A percentile compares a stretch with the other conserved stretches of the same genome.
Conservation (phyloP, 1,140 invertebrate genomes). For the Nebria ingens region DNA sequence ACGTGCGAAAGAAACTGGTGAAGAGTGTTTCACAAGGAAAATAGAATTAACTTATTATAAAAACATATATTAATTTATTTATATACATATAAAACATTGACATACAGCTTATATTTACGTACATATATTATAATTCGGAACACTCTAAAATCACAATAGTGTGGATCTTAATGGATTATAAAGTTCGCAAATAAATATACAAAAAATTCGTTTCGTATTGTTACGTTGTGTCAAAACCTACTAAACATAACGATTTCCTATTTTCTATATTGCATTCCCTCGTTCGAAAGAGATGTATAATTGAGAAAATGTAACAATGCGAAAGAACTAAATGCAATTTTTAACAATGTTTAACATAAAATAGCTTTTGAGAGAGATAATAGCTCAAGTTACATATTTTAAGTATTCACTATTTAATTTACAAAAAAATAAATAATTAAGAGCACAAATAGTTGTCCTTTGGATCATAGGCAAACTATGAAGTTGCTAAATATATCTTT, state of each 20-base stretch:
- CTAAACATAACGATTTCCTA: no score
- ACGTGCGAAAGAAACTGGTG: no score
- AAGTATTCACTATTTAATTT: no score
- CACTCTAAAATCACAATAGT: neutral
- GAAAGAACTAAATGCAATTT: neutral
- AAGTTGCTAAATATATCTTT: no score
- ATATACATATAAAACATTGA: neutral
- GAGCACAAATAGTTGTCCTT: no score
- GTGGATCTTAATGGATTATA: neutral
- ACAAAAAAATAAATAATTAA: no score
- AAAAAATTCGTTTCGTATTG: neutral
- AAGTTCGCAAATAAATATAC: neutral
- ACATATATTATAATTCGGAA: neutral
- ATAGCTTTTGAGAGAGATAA: no score
- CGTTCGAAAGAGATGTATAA: neutral
- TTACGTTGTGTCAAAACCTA: no score
- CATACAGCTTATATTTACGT: neutral
- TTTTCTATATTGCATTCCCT: neutral
- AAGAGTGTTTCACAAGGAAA: no score
- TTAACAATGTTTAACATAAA: no score
- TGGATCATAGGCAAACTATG: no score
- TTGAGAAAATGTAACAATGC: neutral
- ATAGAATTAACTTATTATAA: neutral
- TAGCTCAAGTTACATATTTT: no score
- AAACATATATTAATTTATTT: neutral